Evolutionary conservation across 1,140 invertebrate genomes (phyloP).

Genomic region (Euglossa dilemma): DNA sequence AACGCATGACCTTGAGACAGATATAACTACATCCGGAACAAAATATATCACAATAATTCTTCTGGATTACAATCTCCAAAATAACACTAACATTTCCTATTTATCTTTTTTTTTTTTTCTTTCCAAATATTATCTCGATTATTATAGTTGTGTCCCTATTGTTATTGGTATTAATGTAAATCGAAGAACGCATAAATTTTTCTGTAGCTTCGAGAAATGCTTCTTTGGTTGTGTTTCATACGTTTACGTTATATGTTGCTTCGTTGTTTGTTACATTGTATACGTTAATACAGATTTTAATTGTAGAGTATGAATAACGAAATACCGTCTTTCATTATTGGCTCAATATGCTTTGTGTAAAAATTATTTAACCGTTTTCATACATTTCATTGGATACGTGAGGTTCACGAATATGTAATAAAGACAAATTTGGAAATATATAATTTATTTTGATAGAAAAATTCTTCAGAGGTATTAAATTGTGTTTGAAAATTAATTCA

Average conservation of each 20-base stretch:
- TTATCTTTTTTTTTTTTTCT: neutral
- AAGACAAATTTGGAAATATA: neutral
- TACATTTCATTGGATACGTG: neutral
- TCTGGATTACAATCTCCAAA: neutral
- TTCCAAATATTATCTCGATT: neutral
- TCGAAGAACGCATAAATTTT: neutral
- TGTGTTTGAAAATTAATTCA: too few species aligned
- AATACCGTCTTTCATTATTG: neutral
- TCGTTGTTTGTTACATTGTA: constrained; percentile 14
- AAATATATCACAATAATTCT: neutral
- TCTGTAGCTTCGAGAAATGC: constrained; percentile 24
- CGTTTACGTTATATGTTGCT: constrained; percentile 26
- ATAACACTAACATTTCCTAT: neutral
- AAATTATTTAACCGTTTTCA: neutral
- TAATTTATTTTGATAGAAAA: too few species aligned
- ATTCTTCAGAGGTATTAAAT: too few species aligned
- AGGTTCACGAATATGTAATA: neutral
- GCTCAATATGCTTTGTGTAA: neutral
- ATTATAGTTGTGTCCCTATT: neutral
- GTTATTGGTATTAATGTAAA: constrained; percentile 5
- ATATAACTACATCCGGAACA: neutral
- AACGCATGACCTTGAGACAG: constrained; percentile 15
- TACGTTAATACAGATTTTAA: neutral
- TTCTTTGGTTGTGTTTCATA: constrained; percentile 16
- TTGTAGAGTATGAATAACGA: neutral